phyloP scores from a whole-genome alignment of 2,113 vertebrate species.

The Nanorana parkeri region DNA sequence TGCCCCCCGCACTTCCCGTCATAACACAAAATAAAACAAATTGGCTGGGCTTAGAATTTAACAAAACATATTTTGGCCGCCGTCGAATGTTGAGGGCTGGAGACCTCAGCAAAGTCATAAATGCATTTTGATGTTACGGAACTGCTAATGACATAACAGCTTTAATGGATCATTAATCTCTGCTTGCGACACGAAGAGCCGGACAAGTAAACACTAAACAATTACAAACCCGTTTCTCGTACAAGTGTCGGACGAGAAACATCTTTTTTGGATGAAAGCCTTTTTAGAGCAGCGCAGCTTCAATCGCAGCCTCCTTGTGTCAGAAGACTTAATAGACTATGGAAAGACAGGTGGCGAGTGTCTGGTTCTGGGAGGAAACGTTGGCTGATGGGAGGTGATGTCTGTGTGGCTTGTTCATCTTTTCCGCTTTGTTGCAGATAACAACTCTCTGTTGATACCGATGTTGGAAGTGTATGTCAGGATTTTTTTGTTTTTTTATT shows the following conservation, averaged over 20 bases:
- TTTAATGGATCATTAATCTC: neutral
- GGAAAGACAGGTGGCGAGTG: conserved; percentile 24
- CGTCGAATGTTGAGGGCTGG: no score
- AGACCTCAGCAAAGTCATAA: no score
- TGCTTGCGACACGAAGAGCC: neutral
- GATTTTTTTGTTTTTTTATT: no score
- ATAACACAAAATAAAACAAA: no score
- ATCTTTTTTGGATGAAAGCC: neutral
- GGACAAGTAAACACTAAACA: conserved; percentile 2
- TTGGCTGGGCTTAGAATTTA: no score
- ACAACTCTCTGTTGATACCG: neutral
- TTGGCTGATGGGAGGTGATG: neutral
- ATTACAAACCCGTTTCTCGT: neutral
- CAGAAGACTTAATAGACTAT: conserved; percentile 32
- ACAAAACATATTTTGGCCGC: no score
- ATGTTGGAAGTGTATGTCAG: no score
- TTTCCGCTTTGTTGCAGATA: conserved; percentile 5
- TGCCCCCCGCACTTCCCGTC: no score
- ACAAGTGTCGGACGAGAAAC: neutral
- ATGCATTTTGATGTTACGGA: no score
- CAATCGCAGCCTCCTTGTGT: neutral
- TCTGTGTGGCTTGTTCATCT: neutral
- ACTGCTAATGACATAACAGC: no score
- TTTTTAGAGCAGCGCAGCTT: neutral
- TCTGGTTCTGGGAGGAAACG: neutral